A percentile compares a stretch with the other conserved stretches of the same genome.
These are phyloP conservation scores for Pollimyrus isidori DNA, from an alignment of 2,113 vertebrate species.

Conservation along the genomic window DNA sequence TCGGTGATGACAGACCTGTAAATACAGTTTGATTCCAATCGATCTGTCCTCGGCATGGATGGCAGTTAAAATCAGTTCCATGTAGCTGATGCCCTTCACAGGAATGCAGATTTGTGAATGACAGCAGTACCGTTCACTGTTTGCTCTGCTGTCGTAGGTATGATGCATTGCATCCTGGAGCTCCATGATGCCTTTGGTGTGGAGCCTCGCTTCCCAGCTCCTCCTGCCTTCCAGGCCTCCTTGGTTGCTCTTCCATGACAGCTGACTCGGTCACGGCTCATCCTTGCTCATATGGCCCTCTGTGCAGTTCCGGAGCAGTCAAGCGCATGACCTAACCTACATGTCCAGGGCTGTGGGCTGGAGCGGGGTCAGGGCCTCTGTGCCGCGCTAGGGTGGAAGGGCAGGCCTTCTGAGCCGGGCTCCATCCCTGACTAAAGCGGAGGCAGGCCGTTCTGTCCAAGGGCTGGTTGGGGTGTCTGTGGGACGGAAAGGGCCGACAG, in stretches of 20 bases:
- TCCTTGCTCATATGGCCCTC: background rate
- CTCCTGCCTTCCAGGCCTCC: background rate
- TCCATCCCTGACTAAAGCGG: background rate
- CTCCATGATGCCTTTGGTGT: background rate
- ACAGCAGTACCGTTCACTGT: background rate
- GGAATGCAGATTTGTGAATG: background rate
- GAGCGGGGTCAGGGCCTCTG: background rate
- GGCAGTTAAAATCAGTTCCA: background rate
- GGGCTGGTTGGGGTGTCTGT: background rate
- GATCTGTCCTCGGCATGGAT: background rate
- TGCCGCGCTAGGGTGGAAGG: too few relatives aligned
- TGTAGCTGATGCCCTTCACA: background rate
- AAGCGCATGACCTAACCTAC: conserved; percentile 14
- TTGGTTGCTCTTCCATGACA: background rate
- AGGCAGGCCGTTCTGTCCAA: background rate
- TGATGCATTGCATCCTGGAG: background rate
- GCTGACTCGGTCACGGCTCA: background rate
- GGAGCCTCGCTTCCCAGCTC: background rate
- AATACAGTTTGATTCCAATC: background rate
- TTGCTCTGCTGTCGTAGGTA: background rate
- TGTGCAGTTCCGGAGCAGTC: conserved; percentile 3
- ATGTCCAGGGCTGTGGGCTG: background rate
- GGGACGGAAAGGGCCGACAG: background rate
- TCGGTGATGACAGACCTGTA: background rate
- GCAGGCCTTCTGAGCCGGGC: background rate